These are phyloP conservation scores for Microtus oregoni DNA, from an alignment of 2,113 vertebrate species.

Conservation along the genomic window DNA sequence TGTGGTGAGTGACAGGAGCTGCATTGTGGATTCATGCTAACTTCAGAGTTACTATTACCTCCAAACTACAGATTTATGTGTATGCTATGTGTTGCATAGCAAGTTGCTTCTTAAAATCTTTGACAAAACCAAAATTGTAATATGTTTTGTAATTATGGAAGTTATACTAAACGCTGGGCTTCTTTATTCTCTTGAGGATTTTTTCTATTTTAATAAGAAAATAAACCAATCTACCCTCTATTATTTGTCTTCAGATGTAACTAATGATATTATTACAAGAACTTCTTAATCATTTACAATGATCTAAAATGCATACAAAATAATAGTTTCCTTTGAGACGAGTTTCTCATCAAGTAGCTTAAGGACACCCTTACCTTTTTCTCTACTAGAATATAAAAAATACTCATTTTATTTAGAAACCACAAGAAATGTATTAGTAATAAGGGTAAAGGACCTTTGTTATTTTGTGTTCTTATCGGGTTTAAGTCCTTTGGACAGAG, in stretches of 20 bases:
- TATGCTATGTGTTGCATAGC: background rate
- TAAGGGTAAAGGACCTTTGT: background rate
- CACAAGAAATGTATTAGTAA: background rate
- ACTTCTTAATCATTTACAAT: slow-evolving; percentile 27
- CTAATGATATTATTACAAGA: background rate
- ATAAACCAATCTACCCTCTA: background rate
- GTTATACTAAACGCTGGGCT: background rate
- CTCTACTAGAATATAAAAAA: background rate
- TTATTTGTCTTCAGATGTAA: background rate
- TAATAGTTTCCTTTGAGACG: background rate
- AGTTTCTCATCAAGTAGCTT: background rate
- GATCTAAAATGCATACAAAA: background rate
- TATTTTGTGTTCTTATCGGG: background rate
- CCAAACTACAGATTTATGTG: background rate
- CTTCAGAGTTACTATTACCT: background rate
- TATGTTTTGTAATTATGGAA: background rate
- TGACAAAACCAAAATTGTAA: background rate
- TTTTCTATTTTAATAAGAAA: slow-evolving; percentile 20
- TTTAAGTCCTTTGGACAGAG: background rate
- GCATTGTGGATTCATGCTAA: background rate
- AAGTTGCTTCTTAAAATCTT: background rate
- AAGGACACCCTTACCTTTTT: slow-evolving; percentile 37
- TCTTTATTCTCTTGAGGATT: background rate
- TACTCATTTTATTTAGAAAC: slow-evolving; percentile 39
- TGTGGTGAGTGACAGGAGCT: background rate